phyloP scores from a whole-genome alignment of 2,113 vertebrate species.

The Hucho hucho region DNA sequence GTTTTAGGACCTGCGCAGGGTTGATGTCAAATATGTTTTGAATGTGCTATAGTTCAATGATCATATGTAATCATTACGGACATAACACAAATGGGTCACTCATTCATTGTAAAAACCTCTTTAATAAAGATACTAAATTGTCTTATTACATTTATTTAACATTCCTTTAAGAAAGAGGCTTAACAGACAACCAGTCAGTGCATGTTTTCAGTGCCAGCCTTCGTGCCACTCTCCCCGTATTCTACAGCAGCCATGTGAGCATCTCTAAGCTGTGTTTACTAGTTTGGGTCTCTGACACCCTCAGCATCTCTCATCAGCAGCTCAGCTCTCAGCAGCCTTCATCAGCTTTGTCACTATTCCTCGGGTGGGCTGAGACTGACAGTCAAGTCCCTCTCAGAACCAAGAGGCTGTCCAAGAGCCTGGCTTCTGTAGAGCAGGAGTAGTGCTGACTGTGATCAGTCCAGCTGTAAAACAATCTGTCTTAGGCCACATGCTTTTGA shows the following conservation, averaged over 20 bases:
- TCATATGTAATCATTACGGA: not conserved
- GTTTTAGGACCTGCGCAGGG: not conserved
- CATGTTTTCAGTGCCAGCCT: not conserved
- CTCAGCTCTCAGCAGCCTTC: constrained; percentile 18
- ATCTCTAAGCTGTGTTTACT: not conserved
- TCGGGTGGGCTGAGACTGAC: constrained; percentile 20
- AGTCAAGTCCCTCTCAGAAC: constrained; percentile 2
- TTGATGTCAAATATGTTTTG: not conserved
- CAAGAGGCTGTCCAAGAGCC: not conserved
- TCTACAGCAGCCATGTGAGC: constrained; percentile 6
- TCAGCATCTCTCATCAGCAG: constrained; percentile 21
- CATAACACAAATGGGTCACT: not conserved
- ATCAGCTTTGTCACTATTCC: not conserved
- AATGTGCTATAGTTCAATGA: not conserved
- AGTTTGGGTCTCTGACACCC: constrained; percentile 21
- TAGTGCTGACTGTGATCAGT: not conserved
- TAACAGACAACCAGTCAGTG: not conserved
- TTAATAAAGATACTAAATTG: too few species aligned
- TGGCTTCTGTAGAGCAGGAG: not conserved
- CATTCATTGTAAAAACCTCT: not conserved
- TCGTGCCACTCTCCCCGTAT: not conserved
- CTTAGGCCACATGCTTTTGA: too few species aligned
- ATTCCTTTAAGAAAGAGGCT: not conserved
- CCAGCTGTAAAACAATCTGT: too few species aligned
- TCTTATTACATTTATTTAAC: too few species aligned